Conservation (phyloP, 2,888 invertebrate genomes). For the Stomorhina lunata region DNA sequence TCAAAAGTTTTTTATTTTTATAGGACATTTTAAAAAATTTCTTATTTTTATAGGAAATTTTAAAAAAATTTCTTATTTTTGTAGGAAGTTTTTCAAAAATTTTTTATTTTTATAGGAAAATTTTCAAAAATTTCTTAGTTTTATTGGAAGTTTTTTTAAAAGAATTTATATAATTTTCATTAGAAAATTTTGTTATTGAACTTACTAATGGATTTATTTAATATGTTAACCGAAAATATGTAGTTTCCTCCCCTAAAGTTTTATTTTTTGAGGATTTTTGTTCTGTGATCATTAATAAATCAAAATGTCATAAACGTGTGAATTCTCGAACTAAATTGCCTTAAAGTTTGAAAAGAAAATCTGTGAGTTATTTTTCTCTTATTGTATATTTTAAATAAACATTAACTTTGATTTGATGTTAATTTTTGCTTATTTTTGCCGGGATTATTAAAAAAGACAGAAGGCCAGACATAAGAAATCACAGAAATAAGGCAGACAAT, state of each 20-base stretch:
- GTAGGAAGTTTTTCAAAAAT: no score
- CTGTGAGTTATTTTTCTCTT: slow-evolving; percentile 29
- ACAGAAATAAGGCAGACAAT: not conserved
- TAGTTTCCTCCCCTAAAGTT: not conserved
- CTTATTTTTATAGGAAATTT: no score
- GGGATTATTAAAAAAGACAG: slow-evolving; percentile 1
- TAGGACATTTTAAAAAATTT: no score
- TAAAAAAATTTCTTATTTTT: no score
- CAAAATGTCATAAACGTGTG: slow-evolving; percentile 77
- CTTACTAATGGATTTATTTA: no score
- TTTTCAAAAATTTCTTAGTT: no score
- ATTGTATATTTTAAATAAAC: not conserved
- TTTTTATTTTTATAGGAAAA: no score
- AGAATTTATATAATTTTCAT: no score
- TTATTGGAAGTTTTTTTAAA: no score
- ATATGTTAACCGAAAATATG: no score
- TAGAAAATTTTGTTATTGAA: no score
- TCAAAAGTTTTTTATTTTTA: no score
- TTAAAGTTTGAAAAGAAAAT: slow-evolving; percentile 27
- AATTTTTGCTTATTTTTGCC: slow-evolving; percentile 5
- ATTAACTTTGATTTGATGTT: slow-evolving; percentile 1
- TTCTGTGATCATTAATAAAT: slow-evolving; percentile 76
- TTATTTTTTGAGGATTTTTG: slow-evolving; percentile 72
- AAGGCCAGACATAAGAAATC: not conserved
- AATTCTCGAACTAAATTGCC: slow-evolving; percentile 41